These are phyloP conservation scores for Python bivittatus DNA, from an alignment of 2,113 vertebrate genomes.

Conservation along the genomic window DNA sequence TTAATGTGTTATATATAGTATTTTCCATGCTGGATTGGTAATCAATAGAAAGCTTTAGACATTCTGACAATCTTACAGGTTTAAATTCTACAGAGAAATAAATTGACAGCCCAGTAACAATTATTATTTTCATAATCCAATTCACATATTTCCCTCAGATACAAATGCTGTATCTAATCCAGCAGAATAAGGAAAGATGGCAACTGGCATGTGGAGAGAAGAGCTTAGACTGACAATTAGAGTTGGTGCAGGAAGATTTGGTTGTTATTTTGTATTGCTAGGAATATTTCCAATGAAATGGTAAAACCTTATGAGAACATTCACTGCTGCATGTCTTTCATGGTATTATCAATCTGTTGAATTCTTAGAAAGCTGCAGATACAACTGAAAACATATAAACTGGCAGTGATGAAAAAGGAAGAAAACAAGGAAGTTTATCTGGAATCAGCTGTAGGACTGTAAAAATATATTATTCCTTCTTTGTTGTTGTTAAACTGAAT, in stretches of 20 bases:
- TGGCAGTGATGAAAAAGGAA: neutral
- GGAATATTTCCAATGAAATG: neutral
- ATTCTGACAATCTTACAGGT: neutral
- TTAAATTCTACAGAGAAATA: neutral
- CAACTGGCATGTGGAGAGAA: neutral
- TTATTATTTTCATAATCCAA: neutral
- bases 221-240: neutral
- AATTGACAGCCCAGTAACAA: neutral
- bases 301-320: neutral
- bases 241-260: neutral
- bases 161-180: accelerated
- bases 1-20: neutral
- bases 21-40: slow-evolving; percentile 3
- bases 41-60: slow-evolving; percentile 3
- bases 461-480: neutral
- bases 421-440: neutral
- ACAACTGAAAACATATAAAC: neutral
- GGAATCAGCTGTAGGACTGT: neutral
- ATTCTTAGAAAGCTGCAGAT: neutral
- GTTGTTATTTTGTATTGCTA: neutral
- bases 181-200: neutral
- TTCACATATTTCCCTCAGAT: slow-evolving; percentile 2
- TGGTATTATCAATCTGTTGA: neutral
- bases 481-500: neutral
- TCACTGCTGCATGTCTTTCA: neutral